Conservation (phyloP, 1,140 invertebrate species). For the Sarcophaga peregrina region DNA sequence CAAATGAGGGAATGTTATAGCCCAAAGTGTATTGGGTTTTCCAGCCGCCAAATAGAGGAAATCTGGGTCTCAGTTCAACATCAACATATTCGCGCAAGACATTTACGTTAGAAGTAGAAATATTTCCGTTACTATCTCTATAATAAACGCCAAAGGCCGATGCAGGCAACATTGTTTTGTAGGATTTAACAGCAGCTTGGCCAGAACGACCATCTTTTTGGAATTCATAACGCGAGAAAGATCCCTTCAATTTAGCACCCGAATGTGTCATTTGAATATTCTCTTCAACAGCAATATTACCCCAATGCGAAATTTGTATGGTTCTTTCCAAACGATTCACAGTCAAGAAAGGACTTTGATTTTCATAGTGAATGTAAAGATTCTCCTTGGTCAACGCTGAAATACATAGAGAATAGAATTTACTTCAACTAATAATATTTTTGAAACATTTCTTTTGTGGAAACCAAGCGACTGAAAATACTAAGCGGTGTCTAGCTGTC, state of each 20-base stretch:
- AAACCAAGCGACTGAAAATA: too few relatives aligned
- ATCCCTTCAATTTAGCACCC: constrained; percentile 91
- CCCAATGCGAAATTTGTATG: constrained; percentile 99
- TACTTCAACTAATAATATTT: too few relatives aligned
- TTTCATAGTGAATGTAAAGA: constrained; percentile 92
- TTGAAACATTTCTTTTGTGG: too few relatives aligned
- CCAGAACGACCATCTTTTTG: constrained; percentile 88
- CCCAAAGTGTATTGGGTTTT: constrained; percentile 96
- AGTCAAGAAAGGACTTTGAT: constrained; percentile 94
- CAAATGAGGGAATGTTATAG: constrained; percentile 97
- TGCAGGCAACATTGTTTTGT: constrained; percentile 92
- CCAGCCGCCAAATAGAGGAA: constrained; percentile 99
- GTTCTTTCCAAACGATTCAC: constrained; percentile 85
- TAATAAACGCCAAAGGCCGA: constrained; percentile 89
- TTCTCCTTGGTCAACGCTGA: constrained; percentile 71
- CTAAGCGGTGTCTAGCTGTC: too few relatives aligned
- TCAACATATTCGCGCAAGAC: constrained; percentile 92
- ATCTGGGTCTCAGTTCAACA: constrained; percentile 92
- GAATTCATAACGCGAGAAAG: constrained; percentile 97
- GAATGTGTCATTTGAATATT: constrained; percentile 90
- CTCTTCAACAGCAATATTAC: constrained; percentile 98
- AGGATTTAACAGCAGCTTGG: constrained; percentile 88
- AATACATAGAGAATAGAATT: constrained; percentile 33
- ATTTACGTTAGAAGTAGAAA: constrained; percentile 95
- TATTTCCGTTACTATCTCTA: constrained; percentile 98